Evolutionary conservation across 2,888 invertebrate species (phyloP), one percentile per base, ranked within the genome.

Genomic region (Bembecia ichneumoniformis): DNA sequence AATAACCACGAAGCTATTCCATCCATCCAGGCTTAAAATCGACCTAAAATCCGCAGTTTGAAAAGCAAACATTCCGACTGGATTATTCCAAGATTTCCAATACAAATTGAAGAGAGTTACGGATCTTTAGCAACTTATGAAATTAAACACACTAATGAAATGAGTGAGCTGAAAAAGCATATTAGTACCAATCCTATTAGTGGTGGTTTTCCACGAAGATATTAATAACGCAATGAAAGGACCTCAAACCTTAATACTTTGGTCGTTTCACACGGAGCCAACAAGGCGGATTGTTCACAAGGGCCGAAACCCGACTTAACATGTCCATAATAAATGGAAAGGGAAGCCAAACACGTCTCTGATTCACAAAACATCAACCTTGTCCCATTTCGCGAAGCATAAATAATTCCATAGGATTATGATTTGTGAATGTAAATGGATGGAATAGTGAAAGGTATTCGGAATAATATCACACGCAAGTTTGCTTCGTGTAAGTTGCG

Each of bases 261-360:
- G 44, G 16, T 40, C 40, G 44, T 44, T 15, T 44, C 44, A 17
- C 17, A 40, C 14, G 28, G 28, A 40, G 45, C 48, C 46, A 51
- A 28, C 43, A 48, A 47, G 20, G 17, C 17, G 14, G 17, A 44
- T 15, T 15, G 44, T 44, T 40, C 43, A 35, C 15, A 20, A 28
- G 48, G 47, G 36, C 55, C 54, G 52, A 47, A 56, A 56, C 50
- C 55, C 54, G 53, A 56, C 55, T 62, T 60, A 59, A 44, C 48
- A 43, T 55, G 55, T 58, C 54, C 59, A 58, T 58, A 55, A 59
- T 57, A 56, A 59, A 63, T 58, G 58, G 51, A 52, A 55, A 36
- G 50, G 49, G 51, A 54, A 56, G 46, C 52, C 53, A 47, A 53
- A 57, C 51, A 50, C 56, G 56, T 58, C 57, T 52, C 50, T 48